Evolutionary conservation across 2,797 vertebrate genomes (phyloP).

Genomic region (Ibycter americanus): DNA sequence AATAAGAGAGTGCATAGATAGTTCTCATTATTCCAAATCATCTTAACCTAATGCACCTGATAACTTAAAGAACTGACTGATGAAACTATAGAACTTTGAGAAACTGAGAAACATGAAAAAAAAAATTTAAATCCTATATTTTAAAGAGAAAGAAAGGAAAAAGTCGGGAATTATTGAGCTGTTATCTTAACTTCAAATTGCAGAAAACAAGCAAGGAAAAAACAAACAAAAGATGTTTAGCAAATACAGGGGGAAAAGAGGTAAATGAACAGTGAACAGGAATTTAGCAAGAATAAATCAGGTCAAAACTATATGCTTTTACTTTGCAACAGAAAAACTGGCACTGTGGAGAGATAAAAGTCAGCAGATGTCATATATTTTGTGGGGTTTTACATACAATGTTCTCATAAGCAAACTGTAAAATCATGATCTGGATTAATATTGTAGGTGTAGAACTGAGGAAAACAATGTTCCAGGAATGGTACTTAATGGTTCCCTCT

Average conservation of each 20-base stretch:
- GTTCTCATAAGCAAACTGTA: neutral
- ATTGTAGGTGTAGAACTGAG: neutral
- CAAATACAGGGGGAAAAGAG: neutral
- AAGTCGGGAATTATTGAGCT: neutral
- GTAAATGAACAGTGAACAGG: neutral
- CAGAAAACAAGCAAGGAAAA: neutral
- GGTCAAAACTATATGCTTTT: neutral
- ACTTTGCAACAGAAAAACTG: neutral
- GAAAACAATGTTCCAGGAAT: neutral
- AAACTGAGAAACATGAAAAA: neutral
- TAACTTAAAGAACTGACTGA: neutral
- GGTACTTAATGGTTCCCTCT: neutral
- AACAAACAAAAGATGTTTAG: neutral
- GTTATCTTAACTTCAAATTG: neutral
- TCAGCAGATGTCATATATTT: neutral
- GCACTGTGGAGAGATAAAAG: neutral
- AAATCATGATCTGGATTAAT: neutral
- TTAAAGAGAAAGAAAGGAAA: neutral
- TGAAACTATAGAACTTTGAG: neutral
- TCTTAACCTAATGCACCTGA: neutral
- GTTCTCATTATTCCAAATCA: neutral
- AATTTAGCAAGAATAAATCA: neutral
- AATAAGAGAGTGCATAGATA: neutral
- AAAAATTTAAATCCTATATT: neutral
- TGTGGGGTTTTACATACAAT: accelerated